Conservation (phyloP, 2,797 vertebrate species). For the Cercopithecus hamlyni region DNA sequence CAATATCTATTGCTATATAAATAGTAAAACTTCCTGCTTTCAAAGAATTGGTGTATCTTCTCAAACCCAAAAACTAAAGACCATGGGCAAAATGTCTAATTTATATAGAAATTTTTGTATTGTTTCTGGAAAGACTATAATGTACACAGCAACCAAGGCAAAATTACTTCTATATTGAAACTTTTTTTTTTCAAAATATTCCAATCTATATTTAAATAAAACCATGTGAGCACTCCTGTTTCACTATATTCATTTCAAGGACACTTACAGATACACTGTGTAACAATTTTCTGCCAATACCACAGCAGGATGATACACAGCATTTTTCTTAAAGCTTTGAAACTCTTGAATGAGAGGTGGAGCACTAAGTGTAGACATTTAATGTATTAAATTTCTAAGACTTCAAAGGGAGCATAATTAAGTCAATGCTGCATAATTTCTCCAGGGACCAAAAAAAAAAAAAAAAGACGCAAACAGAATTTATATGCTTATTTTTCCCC, state of each 20-base stretch:
- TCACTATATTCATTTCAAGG: constrained; percentile 16
- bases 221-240: not conserved
- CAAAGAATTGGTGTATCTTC: constrained; percentile 10
- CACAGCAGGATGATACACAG: constrained; percentile 2
- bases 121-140: constrained; percentile 69
- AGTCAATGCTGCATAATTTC: constrained; percentile 56
- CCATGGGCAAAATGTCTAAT: not conserved
- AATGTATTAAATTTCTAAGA: constrained; percentile 53
- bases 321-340: constrained; percentile 53
- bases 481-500: not conserved
- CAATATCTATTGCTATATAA: not conserved
- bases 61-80: constrained; percentile 29
- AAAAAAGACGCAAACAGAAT: constrained; percentile 43
- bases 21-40: not conserved
- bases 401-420: constrained; percentile 70
- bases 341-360: constrained; percentile 48
- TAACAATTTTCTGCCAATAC: not conserved
- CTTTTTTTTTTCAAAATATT: constrained; percentile 4
- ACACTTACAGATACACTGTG: not conserved
- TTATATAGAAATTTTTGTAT: constrained; percentile 33
- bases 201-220: not conserved
- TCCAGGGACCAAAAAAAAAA: constrained; percentile 8
- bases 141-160: constrained; percentile 71
- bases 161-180: constrained; percentile 6
- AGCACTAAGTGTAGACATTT: constrained; percentile 31